Conservation (phyloP, 1,140 invertebrate species). For the Frieseomelitta varia region DNA sequence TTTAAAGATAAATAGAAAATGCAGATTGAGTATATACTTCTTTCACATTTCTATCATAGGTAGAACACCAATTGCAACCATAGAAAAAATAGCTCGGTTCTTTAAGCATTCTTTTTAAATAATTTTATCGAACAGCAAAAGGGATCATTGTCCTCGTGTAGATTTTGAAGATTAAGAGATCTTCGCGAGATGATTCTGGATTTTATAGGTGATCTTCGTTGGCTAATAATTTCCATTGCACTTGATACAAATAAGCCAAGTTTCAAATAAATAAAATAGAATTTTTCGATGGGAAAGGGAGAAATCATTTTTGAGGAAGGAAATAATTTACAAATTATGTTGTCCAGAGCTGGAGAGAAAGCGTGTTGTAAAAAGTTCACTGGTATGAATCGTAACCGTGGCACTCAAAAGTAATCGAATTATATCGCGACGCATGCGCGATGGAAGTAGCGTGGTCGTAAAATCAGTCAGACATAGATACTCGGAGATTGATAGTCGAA, state of each 20-base stretch:
- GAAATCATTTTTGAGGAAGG: neutral
- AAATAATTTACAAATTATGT: neutral
- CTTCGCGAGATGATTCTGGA: neutral
- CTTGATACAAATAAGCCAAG: too few species aligned
- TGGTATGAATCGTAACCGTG: neutral
- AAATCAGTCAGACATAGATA: neutral
- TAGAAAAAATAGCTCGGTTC: too few species aligned
- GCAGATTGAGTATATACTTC: too few species aligned
- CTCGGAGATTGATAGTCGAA: too few species aligned
- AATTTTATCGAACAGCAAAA: too few species aligned
- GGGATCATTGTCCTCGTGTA: conserved; percentile 10
- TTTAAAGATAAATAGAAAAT: too few species aligned
- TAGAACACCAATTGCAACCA: too few species aligned
- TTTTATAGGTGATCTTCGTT: neutral
- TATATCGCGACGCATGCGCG: too few species aligned
- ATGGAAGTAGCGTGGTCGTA: neutral
- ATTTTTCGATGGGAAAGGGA: neutral
- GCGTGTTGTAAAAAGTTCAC: neutral
- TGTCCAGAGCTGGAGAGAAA: neutral
- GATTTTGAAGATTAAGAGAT: conserved; percentile 22
- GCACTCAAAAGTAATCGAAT: neutral
- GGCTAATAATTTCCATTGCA: neutral
- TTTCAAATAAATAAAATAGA: neutral
- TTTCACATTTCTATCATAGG: too few species aligned
- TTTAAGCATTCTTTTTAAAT: too few species aligned